Base-by-base conservation (phyloP, 2,797 vertebrate genomes). In the Sebastes itinus region DNA sequence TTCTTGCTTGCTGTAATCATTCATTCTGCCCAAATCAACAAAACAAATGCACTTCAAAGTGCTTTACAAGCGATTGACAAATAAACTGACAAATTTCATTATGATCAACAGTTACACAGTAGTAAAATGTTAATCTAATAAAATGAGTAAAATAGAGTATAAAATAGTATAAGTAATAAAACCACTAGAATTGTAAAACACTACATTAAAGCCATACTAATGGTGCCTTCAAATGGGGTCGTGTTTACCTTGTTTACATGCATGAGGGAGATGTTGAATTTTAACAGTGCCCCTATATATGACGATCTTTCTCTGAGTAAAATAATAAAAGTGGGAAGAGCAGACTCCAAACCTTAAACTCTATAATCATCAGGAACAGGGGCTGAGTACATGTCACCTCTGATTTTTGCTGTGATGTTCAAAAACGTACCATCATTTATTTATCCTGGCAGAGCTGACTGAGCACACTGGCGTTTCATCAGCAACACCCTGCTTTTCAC, bases 391-490 rank as follows among this genome's bases (percentile, higher is more conserved):
- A 80, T n/a, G 76, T 82, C 59, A 63, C 59, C 81, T 81, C 78
- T 38, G 72, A 76, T 84, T 83, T 87, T 71, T 78, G 72, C 76
- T 86, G 78, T 55, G 72, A 88, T 58, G 77, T 79, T 74, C 61
- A 85, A 55, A 87, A 82, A 59, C 4, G 2, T 33, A 71, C 27
- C 46, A 82, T 87, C 35, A 77, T 78, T 88, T 82, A 82, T 90
- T 83, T 67, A 86, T 82, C 75, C 52, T 56, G 66, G 64, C 75
- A 6, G 42, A 80, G 80, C 75, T 87, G 85, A 87, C 76, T 49
- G 75, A 81, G 87, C 76, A 74, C 54, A 28, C 72, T 80, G 82
- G 60, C 81, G 28, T 82, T 82, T 82, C 76, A 81, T 83, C 84
- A 71, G 72, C 76, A 71, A 63, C 84, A 69, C 79, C 61, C 60